phyloP scores from a whole-genome alignment of 1,140 invertebrate genomes.

The Bombus balteatus region DNA sequence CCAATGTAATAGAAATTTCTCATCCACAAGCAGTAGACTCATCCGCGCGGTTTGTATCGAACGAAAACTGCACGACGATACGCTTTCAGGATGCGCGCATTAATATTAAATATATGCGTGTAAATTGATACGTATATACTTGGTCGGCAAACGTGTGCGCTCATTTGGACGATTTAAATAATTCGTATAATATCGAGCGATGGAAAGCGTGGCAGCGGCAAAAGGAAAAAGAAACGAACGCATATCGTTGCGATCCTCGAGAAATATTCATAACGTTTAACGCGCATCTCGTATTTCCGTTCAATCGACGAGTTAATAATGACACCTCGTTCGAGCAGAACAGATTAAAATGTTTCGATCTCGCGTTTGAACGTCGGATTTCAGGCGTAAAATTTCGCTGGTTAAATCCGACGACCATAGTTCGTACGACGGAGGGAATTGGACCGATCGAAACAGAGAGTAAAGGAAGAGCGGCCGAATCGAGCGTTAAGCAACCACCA shows the following conservation, averaged over 20 bases:
- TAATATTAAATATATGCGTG: conserved; percentile 22
- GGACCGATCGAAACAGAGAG: too few relatives aligned
- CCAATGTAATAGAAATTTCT: conserved; percentile 28
- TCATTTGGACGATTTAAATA: conserved; percentile 22
- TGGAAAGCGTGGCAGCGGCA: too few relatives aligned
- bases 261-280: conserved; percentile 21
- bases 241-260: too few relatives aligned
- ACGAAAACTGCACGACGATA: conserved; percentile 14
- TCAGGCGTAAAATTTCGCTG: neutral
- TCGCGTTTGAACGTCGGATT: neutral
- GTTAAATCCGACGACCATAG: neutral
- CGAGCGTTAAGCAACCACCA: neutral
- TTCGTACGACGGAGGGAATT: too few relatives aligned
- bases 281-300: neutral
- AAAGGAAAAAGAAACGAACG: too few relatives aligned
- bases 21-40: neutral
- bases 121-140: neutral
- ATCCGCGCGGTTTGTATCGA: neutral
- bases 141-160: neutral
- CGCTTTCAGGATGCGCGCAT: conserved; percentile 5
- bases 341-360: neutral
- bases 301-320: neutral
- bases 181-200: neutral
- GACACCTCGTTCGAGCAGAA: too few relatives aligned
- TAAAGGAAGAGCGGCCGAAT: neutral